Evolutionary conservation across 2,888 invertebrate genomes (phyloP), one percentile per base, ranked within the genome.

Genomic region (Ectemnius cavifrons): DNA sequence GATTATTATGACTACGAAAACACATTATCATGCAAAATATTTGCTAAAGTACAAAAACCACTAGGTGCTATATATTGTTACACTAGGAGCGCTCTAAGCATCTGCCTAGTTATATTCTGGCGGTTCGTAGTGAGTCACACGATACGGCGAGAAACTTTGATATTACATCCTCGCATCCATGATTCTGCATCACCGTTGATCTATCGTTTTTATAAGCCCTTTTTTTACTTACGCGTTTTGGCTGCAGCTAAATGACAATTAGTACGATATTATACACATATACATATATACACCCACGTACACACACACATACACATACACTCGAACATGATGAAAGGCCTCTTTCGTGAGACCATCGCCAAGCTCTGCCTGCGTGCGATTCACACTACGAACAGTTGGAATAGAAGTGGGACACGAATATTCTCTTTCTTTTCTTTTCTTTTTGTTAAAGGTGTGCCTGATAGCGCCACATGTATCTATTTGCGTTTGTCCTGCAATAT

Each of bases 11-110:
- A 52, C 82, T 37, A 37, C 37, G 37, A 37, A 81, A 85, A 84
- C 86, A 85, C 80, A 84, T 86, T 87, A 88, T 87, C 86, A 88
- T 83, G 88, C 87, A 88, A 89, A 90, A 90, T 89, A 90, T 89
- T 37, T 90, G 87, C 87, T 89, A 90, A 90, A 91, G 90, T 90
- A 91, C 90, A 89, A 89, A 89, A 89, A 81, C 77, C 81, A 89
- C 88, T 90, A 91, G 91, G 90, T 91, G 91, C 91, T 91, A 90
- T 87, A 88, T 89, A 52, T 52, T 88, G 86, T 91, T 90, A 90
- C 85, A 87, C 88, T 90, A 90, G 88, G 86, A 87, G 84, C 83
- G 81, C 83, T 84, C 64, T 78, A 83, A 81, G 78, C 81, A 80
- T 73, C 75, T 79, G 79, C 81, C 84, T 81, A 84, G 82, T 81